Percentiles rank a stretch among this genome's conserved stretches.
phyloP scores from a whole-genome alignment of 2,113 vertebrate genomes.

The Microcebus lehilahytsara region DNA sequence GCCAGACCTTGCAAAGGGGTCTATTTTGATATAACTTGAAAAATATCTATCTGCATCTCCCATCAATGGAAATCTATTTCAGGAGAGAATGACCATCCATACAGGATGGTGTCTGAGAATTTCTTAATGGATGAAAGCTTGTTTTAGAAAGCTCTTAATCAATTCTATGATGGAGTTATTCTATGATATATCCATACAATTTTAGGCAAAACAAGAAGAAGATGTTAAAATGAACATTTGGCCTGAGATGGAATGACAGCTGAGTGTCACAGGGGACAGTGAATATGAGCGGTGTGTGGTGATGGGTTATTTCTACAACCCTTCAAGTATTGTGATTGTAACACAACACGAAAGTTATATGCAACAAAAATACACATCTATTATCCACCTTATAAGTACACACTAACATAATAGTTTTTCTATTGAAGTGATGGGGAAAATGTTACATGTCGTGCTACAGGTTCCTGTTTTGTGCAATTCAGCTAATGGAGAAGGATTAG shows the following conservation, averaged over 20 bases:
- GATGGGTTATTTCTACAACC: background rate
- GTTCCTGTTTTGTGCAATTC: background rate
- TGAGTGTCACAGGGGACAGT: background rate
- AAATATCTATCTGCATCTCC: background rate
- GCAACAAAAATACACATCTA: background rate
- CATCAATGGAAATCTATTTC: background rate
- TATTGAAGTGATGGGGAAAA: background rate
- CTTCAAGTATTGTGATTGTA: background rate
- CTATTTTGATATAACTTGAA: conserved; percentile 7
- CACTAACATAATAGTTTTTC: background rate
- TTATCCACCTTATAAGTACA: background rate
- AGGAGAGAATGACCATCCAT: background rate
- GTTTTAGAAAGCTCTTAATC: background rate
- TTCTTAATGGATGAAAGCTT: background rate
- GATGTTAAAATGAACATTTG: background rate
- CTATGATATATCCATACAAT: background rate
- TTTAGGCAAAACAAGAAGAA: background rate
- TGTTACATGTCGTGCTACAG: background rate
- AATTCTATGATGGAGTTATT: background rate
- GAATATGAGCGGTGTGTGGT: no score
- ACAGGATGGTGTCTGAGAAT: background rate
- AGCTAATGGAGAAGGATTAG: background rate
- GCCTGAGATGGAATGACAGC: background rate
- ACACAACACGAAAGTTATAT: background rate
- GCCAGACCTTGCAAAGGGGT: background rate